These are phyloP conservation scores for Petromus typicus DNA, from an alignment of 2,113 vertebrate genomes.

Conservation along the genomic window DNA sequence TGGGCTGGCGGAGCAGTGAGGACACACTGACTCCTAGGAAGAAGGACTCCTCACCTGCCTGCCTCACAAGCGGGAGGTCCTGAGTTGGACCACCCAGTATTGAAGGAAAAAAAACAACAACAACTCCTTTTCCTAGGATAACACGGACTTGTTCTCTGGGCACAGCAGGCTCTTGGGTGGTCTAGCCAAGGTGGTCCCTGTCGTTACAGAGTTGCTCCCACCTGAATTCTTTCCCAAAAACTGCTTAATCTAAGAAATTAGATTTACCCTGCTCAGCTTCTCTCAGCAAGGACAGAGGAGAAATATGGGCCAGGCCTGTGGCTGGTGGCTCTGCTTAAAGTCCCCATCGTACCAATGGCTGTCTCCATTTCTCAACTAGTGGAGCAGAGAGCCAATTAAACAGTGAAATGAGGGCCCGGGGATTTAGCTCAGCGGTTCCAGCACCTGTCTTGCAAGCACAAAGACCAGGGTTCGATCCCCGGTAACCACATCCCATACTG, in stretches of 20 bases:
- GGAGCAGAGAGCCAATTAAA: neutral
- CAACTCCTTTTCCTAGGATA: neutral
- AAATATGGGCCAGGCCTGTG: neutral
- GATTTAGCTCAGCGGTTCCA: too few relatives aligned
- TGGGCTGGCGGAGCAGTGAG: neutral
- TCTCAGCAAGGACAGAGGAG: neutral
- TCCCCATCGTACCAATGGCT: neutral
- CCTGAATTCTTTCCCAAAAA: neutral
- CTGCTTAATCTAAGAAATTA: neutral
- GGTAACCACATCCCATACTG: too few relatives aligned
- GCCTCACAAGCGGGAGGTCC: too few relatives aligned
- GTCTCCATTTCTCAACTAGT: constrained; percentile 23
- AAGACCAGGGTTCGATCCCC: too few relatives aligned
- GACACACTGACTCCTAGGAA: neutral
- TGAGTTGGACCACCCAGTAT: too few relatives aligned
- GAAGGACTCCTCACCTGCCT: neutral
- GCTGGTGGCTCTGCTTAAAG: neutral
- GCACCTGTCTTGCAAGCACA: too few relatives aligned
- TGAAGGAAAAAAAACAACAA: too few relatives aligned
- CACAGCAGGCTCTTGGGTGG: neutral
- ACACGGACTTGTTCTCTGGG: neutral
- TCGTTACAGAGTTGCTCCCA: neutral
- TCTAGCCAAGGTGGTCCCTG: neutral
- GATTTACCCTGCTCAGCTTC: neutral
- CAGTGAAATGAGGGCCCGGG: constrained; percentile 27